phyloP scores from a whole-genome alignment of 2,797 vertebrate genomes.

The Oryzias sinensis region DNA sequence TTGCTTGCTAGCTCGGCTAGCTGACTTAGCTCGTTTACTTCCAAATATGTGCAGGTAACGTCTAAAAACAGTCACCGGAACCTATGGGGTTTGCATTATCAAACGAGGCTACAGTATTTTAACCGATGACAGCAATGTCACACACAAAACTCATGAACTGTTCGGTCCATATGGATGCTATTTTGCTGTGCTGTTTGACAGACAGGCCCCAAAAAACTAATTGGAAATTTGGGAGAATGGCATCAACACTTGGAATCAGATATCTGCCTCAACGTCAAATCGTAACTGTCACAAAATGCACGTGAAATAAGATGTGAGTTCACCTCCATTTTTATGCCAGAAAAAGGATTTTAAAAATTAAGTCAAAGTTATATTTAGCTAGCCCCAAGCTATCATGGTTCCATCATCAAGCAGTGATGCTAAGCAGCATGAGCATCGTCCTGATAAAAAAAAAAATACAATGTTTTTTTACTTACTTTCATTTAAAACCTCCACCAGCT shows the following conservation, averaged over 20 bases:
- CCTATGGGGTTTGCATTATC: fast-evolving
- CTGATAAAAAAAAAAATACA: constrained; percentile 3
- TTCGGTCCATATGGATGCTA: not conserved
- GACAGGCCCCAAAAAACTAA: constrained; percentile 51
- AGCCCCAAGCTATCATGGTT: constrained; percentile 47
- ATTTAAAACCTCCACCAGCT: constrained; percentile 98
- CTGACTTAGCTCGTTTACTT: constrained; percentile 50
- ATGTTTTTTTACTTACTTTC: constrained; percentile 86
- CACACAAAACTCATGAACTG: not conserved
- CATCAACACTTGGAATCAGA: constrained; percentile 20
- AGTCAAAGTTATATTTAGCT: constrained; percentile 54
- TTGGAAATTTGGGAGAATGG: constrained; percentile 23
- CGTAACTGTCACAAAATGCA: not conserved
- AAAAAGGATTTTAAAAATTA: not conserved
- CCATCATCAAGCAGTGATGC: constrained; percentile 28
- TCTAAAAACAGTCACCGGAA: not conserved
- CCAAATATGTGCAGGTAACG: constrained; percentile 10
- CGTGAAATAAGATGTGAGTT: not conserved
- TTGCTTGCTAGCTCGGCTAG: constrained; percentile 31
- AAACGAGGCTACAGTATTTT: fast-evolving
- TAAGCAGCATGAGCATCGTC: constrained; percentile 25
- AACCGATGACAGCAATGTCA: constrained; percentile 18
- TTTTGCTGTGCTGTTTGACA: constrained; percentile 47
- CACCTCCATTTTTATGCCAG: not conserved
- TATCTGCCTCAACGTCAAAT: not conserved